Base-by-base conservation (phyloP, 2,113 vertebrate species). In the Callithrix jacchus region DNA sequence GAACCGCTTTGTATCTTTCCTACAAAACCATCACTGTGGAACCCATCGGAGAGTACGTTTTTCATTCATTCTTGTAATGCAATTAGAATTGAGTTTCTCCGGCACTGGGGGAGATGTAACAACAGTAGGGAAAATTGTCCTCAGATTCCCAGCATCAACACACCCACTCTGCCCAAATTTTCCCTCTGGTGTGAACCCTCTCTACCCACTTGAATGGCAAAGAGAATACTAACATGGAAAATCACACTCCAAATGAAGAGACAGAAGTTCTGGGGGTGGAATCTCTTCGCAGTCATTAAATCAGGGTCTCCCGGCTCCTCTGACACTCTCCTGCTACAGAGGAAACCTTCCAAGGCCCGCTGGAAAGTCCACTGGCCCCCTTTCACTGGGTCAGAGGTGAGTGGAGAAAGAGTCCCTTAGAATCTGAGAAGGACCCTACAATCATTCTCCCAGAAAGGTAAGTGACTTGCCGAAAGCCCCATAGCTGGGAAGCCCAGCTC, bases 61-160 rank as follows among this genome's bases (percentile, higher is more conserved):
- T 54, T 45, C 87, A 94, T 94, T 97, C 91, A 54, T 79, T 97
- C 95, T 64, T 2, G 25, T 40, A 89, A 84, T 21, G 71, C 1
- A 91, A 93, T 8, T 87, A 97, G 88, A 92, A 98, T 87, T 6
- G 94, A 97, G 81, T 76, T 92, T 74, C 94, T 94, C 83, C 45
- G 40, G 91, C 37, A 56, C 68, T 49, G 92, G 35, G 3, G 11
- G 95, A 87, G 14, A 61, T 77, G 91, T 92, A 93, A 92, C 80
- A 91, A 92, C 37, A 77, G 84, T 6, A 71, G 49, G 66, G 71
- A 89, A 90, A 88, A 96, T 52, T 87, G 94, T 96, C 76, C 37
- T 87, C 77, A 88, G 76, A 40, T 96, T 89, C 89, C 89, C 70
- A 73, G 45, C 71, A n/a, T 81, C 45, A 84, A 89, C 83, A 91